phyloP scores from a whole-genome alignment of 2,113 vertebrate genomes.

The Nothocercus nigrocapillus region DNA sequence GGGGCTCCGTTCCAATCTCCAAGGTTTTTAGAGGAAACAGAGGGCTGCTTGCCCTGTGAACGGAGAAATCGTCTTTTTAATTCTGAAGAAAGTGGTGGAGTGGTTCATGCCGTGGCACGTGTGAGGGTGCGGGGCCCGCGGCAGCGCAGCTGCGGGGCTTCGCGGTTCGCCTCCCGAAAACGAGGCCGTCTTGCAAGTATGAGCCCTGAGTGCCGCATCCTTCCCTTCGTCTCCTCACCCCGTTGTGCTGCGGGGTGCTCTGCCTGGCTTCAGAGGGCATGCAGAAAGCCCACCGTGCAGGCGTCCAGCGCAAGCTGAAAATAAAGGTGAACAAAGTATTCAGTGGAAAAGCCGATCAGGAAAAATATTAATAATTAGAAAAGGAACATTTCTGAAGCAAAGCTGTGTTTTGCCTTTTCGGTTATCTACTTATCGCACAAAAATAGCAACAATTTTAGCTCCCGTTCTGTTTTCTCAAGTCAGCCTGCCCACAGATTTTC shows the following conservation, averaged over 20 bases:
- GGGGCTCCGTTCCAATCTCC: not conserved
- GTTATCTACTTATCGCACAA: constrained; percentile 58
- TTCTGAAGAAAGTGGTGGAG: not conserved
- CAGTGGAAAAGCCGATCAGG: constrained; percentile 25
- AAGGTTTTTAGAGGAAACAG: not conserved
- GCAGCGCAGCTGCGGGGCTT: not conserved
- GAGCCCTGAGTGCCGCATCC: constrained; percentile 23
- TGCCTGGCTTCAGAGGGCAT: not conserved
- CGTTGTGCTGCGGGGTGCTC: not conserved
- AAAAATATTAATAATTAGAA: constrained; percentile 13
- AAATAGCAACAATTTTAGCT: constrained; percentile 69
- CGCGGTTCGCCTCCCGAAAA: not conserved
- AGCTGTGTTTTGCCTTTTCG: constrained; percentile 61
- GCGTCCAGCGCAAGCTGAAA: not conserved
- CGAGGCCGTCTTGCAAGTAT: constrained; percentile 55
- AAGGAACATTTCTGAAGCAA: constrained; percentile 27
- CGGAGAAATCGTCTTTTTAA: not conserved
- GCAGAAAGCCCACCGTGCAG: not conserved
- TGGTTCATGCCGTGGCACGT: not conserved
- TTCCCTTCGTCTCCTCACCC: constrained; percentile 11
- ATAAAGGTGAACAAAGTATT: not conserved
- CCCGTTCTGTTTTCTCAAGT: constrained; percentile 68
- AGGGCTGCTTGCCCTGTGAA: not conserved
- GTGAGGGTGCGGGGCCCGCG: not conserved
- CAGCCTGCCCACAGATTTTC: constrained; percentile 70